phyloP scores from a whole-genome alignment of 2,888 invertebrate genomes.

The Bhutanitis thaidina region DNA sequence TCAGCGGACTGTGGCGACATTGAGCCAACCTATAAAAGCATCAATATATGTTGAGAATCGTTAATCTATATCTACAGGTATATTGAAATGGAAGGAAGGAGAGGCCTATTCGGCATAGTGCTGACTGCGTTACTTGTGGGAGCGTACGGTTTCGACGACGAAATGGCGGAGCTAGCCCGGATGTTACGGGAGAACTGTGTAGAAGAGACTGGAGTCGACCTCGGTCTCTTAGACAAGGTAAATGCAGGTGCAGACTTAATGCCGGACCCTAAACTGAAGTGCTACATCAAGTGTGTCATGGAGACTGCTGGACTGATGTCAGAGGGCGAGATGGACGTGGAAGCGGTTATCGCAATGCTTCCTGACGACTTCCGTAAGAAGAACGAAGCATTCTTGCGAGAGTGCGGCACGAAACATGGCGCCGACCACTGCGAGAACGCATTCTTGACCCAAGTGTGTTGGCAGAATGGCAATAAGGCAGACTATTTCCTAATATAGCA shows the following conservation, averaged over 20 bases:
- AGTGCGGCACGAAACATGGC: slow-evolving; percentile 55
- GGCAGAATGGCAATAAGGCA: slow-evolving; percentile 54
- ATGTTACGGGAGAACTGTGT: slow-evolving; percentile 61
- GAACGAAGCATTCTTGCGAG: slow-evolving; percentile 40
- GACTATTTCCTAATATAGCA: slow-evolving; percentile 63
- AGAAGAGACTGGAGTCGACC: slow-evolving; percentile 55
- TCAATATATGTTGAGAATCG: neutral
- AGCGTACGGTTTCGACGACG: slow-evolving; percentile 45
- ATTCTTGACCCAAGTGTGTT: slow-evolving; percentile 62
- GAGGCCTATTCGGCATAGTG: slow-evolving; percentile 21
- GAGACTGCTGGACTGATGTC: slow-evolving; percentile 67
- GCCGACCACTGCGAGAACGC: slow-evolving; percentile 67
- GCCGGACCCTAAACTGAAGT: slow-evolving; percentile 54
- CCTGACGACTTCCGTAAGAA: slow-evolving; percentile 46
- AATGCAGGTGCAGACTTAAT: slow-evolving; percentile 54
- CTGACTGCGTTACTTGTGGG: slow-evolving; percentile 17
- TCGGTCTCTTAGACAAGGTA: slow-evolving; percentile 45
- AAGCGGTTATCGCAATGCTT: slow-evolving; percentile 57
- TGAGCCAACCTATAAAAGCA: slow-evolving; percentile 3
- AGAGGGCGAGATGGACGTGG: slow-evolving; percentile 59
- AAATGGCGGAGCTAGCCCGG: slow-evolving; percentile 61
- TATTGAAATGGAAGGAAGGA: slow-evolving; percentile 14
- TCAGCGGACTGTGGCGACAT: slow-evolving; percentile 9
- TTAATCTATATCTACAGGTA: neutral
- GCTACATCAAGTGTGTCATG: slow-evolving; percentile 70